A percentile compares a stretch with the other conserved stretches of the same genome.
These are phyloP conservation scores for Entomobrya multifasciata DNA, from an alignment of 2,888 invertebrate genomes.

Conservation along the genomic window DNA sequence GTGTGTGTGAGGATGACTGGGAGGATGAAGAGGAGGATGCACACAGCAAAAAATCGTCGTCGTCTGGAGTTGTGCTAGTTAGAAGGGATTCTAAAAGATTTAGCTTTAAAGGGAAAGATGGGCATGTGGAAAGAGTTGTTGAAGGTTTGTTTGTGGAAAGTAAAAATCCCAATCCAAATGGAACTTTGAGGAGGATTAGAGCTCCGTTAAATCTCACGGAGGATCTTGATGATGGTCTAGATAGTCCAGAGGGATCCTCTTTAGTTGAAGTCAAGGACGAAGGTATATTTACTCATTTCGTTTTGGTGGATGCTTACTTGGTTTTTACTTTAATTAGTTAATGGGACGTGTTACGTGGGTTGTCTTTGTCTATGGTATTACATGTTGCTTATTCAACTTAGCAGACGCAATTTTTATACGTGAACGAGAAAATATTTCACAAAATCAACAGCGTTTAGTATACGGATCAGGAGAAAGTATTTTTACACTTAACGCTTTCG, in stretches of 20 bases:
- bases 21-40: slow-evolving; percentile 73
- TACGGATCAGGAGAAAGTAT: neutral
- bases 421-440: neutral
- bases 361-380: neutral
- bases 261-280: slow-evolving; percentile 65
- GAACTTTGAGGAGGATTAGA: slow-evolving; percentile 77
- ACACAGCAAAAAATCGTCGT: slow-evolving; percentile 47
- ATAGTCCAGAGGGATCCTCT: slow-evolving; percentile 65
- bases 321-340: neutral
- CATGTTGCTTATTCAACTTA: neutral
- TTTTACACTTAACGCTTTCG: too few species aligned
- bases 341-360: neutral
- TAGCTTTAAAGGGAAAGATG: slow-evolving; percentile 75
- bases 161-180: slow-evolving; percentile 78
- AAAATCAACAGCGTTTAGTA: neutral
- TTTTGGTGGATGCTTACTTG: slow-evolving; percentile 18
- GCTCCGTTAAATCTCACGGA: slow-evolving; percentile 77
- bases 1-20: slow-evolving; percentile 77
- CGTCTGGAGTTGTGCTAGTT: slow-evolving; percentile 73
- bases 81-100: slow-evolving; percentile 78
- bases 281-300: slow-evolving; percentile 50
- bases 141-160: slow-evolving; percentile 80
- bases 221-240: slow-evolving; percentile 72
- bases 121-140: slow-evolving; percentile 78
- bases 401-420: neutral